Conservation (phyloP, 2,113 vertebrate genomes). For the Sander lucioperca region DNA sequence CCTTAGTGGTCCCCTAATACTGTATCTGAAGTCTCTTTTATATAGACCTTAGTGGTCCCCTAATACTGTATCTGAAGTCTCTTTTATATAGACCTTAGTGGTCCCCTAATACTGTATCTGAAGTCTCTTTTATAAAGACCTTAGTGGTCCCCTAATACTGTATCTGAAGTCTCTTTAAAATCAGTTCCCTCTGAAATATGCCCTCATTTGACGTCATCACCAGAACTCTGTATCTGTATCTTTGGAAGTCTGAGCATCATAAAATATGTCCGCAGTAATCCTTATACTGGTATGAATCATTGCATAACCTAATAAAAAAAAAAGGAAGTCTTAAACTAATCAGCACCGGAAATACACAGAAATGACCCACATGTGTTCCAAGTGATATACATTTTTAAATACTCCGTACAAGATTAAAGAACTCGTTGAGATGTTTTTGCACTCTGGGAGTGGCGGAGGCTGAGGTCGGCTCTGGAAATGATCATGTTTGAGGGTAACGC, state of each 20-base stretch:
- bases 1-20: too few species aligned
- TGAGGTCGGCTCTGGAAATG: conserved; percentile 3
- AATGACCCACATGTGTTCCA: not conserved
- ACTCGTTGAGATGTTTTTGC: not conserved
- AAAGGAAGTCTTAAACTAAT: conserved; percentile 13
- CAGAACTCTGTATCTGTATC: conserved; percentile 2
- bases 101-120: too few species aligned
- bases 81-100: too few species aligned
- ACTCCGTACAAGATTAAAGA: conserved; percentile 18
- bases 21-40: too few species aligned
- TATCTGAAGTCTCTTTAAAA: too few species aligned
- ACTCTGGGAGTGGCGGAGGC: conserved; percentile 8
- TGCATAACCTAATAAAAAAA: conserved; percentile 19
- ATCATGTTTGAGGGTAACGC: conserved; percentile 12
- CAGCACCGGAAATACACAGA: conserved; percentile 16
- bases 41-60: too few species aligned
- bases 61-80: too few species aligned
- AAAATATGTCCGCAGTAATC: conserved; percentile 24
- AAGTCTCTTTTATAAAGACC: too few species aligned
- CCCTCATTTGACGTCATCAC: not conserved
- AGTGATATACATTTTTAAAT: conserved; percentile 23
- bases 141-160: too few species aligned
- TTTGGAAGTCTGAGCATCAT: not conserved
- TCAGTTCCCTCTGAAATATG: not conserved
- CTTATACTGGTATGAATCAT: not conserved